Percentiles rank a stretch among this genome's conserved stretches.
phyloP scores from a whole-genome alignment of 53 echinoderm and acorn worm genomes.

The Paelopatides confundens region DNA sequence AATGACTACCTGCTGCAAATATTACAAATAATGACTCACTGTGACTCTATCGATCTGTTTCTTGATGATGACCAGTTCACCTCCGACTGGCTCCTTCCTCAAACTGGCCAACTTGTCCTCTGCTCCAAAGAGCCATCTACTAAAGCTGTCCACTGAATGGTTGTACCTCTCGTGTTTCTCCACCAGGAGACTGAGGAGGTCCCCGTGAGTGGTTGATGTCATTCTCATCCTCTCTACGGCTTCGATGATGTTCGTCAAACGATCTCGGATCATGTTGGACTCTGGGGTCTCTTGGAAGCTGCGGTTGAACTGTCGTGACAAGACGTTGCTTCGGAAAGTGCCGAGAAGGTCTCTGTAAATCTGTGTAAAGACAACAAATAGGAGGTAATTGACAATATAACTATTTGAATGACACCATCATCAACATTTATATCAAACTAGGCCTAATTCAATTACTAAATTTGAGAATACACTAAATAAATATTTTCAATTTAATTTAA shows the following conservation, averaged over 20 bases:
- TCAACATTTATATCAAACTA: too few relatives aligned
- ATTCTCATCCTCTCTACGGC: slow-evolving; percentile 74
- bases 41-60: slow-evolving; percentile 92
- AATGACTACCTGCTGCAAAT: too few relatives aligned
- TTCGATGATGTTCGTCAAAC: slow-evolving; percentile 69
- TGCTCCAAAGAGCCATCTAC: slow-evolving; percentile 78
- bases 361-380: slow-evolving; percentile 31
- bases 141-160: slow-evolving; percentile 72
- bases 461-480: too few relatives aligned
- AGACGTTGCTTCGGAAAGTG: slow-evolving; percentile 79
- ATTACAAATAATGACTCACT: slow-evolving; percentile 56
- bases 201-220: slow-evolving; percentile 61
- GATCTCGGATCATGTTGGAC: slow-evolving; percentile 71
- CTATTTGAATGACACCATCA: too few relatives aligned
- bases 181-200: slow-evolving; percentile 69
- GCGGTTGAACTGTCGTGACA: slow-evolving; percentile 89
- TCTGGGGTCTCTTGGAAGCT: slow-evolving; percentile 91
- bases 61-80: slow-evolving; percentile 81
- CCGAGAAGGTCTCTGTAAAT: slow-evolving; percentile 76
- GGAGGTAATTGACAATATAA: not conserved
- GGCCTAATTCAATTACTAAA: too few relatives aligned
- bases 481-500: too few relatives aligned
- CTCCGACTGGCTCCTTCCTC: slow-evolving; percentile 87
- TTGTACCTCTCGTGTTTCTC: slow-evolving; percentile 87
- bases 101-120: slow-evolving; percentile 78